Evolutionary conservation across 2,797 vertebrate genomes (phyloP), one percentile per base, ranked within the genome.

Genomic region (Semaprochilodus insignis): DNA sequence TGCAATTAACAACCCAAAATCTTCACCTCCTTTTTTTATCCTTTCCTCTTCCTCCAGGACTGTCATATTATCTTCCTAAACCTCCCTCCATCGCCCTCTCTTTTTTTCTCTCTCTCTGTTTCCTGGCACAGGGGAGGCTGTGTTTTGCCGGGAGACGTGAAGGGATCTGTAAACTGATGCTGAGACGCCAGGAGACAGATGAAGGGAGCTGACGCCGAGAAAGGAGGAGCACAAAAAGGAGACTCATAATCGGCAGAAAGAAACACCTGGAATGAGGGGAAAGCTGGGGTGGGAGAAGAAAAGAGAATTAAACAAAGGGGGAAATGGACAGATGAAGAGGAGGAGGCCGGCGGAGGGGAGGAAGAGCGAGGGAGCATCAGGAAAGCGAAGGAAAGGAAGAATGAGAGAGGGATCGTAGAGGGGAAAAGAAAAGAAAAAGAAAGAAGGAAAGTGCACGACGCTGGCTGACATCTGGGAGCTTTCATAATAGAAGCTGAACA

Each of bases 321-420:
- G 27, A 81, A 66, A 83, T 77, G 51, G 84, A 55, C 78, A 76
- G 54, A 81, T 86, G 62, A 83, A 73, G 54, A 81, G 70, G 57
- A 62, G 71, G 34, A 85, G 74, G 44, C 74, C 27, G 71, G 78
- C 31, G 51, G 71, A 85, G 48, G 63, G 62, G 77, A 81, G 34
- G 23, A 65, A 66, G 40, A 23, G 31, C 31, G 36, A 70, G 13
- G 8, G 71, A 78, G 34, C 5, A 3, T 34, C 13, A 40, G 36
- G 27, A 25, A 60, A 74, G 74, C 16, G 65, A 21, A 36, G 65
- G 34, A 40, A 67, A 40, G 65, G 34, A 63, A 70, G 69, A 3
- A 23, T 11, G 75, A 66, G 34, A 70, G 25, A 36, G 34, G 54
- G 44, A 19, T 59, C 62, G 21, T 59, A 63, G 57, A 62, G 52